Evolutionary conservation across 2,113 vertebrate genomes (phyloP), one percentile per base, ranked within the genome.

Genomic region (Melanerpes aurifrons): DNA sequence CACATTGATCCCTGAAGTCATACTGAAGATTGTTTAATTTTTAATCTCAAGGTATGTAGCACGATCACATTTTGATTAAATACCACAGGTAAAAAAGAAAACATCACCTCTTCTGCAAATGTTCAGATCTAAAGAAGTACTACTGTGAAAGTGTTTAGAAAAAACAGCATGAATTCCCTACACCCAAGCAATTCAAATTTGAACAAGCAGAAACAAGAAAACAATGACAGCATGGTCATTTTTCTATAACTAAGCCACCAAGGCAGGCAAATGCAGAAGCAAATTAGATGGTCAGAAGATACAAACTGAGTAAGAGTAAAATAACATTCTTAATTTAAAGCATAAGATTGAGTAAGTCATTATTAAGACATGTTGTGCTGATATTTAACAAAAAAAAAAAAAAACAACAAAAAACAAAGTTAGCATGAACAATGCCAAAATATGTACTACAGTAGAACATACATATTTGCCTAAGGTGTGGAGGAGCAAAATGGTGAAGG

Each of bases 381-480:
- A 76, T 7, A 63, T 87, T 90, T 86, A 87, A 59, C 22, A 80
- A 54, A 22, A 83, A 77, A 79, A 86, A 89, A 67, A 29, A 35
- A 35, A 35, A 35, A 35, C 35, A 35, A 35, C 35, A 77, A 79
- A 86, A 87, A 47, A 29, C 45, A 67, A 87, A 77, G 21, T 69
- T 95, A 82, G 5, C 6, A 67, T 26, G 57, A 92, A 67, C 37
- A 91, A 85, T 81, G 47, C 43, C 85, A 94, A 94, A 90, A 66
- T 93, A 91, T 22, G n/a, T 88, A n/a, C 73, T 77, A 70, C 11
- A 88, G 50, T 61, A 16, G 20, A 87, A 63, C 67, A 91, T 58
- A 92, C 91, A 93, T 88, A 90, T 93, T 95, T 96, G 64, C 18
- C 48, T 47, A 90, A 88, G 90, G 54, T 82, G 70, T 62, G 48